Conservation (phyloP, 2,113 vertebrate species). For the Mormoops blainvillei region DNA sequence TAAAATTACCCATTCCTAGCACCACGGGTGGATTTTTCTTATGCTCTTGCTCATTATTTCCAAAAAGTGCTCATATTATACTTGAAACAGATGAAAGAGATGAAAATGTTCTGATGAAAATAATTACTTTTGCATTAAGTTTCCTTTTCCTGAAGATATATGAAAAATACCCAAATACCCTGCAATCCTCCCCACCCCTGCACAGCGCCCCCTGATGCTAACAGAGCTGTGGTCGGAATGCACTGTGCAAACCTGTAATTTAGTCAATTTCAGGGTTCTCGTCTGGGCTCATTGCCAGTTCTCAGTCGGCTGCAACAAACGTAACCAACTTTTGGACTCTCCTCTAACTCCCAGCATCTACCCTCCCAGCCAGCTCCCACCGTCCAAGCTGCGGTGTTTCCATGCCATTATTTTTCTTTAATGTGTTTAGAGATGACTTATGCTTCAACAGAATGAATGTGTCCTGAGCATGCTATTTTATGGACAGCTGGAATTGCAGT, state of each 20-base stretch:
- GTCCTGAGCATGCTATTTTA: not conserved
- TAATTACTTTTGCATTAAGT: not conserved
- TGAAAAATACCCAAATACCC: not conserved
- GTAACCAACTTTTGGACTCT: not conserved
- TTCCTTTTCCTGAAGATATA: not conserved
- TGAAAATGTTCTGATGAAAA: not conserved
- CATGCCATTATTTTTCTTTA: not conserved
- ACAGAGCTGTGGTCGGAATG: not conserved
- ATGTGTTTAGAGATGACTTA: not conserved
- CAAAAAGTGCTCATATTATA: not conserved
- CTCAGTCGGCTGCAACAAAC: not conserved
- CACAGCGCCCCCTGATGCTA: not conserved
- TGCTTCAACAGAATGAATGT: not conserved
- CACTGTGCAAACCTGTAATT: not conserved
- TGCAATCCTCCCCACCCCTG: accelerated
- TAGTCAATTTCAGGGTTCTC: not conserved
- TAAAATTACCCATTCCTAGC: not conserved
- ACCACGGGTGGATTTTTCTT: not conserved
- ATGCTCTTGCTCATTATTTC: not conserved
- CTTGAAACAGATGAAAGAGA: not conserved
- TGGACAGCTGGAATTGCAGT: not conserved
- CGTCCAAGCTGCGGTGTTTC: not conserved
- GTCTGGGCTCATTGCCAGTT: not conserved
- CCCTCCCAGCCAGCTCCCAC: no score
- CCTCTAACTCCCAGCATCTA: not conserved